Conservation (phyloP, 2,113 vertebrate species). For the Poeciliopsis occidentalis region DNA sequence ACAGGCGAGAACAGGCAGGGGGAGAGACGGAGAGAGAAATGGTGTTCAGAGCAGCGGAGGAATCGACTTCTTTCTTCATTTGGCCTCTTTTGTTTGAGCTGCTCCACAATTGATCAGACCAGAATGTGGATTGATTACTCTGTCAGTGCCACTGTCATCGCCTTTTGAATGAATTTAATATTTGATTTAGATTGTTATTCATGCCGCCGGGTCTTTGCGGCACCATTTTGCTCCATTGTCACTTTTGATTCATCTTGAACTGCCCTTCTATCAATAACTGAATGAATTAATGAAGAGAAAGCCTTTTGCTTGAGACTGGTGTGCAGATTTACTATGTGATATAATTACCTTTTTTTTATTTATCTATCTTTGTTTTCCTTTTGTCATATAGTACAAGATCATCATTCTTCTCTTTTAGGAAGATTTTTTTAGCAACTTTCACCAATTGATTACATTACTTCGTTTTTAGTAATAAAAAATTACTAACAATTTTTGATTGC, state of each 20-base stretch:
- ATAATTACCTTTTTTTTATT: neutral
- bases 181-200: slow-evolving; percentile 70
- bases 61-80: slow-evolving; percentile 38
- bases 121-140: slow-evolving; percentile 68
- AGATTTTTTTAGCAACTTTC: neutral
- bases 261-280: slow-evolving; percentile 39
- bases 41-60: slow-evolving; percentile 10
- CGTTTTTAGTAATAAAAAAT: no score
- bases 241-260: slow-evolving; percentile 51
- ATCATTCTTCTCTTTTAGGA: neutral
- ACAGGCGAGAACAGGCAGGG: neutral
- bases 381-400: neutral
- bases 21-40: slow-evolving; percentile 10
- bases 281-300: slow-evolving; percentile 14
- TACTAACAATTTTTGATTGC: no score
- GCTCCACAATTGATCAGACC: slow-evolving; percentile 45
- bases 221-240: slow-evolving; percentile 44
- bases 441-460: no score
- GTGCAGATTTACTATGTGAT: slow-evolving; percentile 1
- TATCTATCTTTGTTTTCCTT: neutral
- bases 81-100: slow-evolving; percentile 48
- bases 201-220: slow-evolving; percentile 29
- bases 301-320: neutral
- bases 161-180: slow-evolving; percentile 55
- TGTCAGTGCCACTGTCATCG: slow-evolving; percentile 57